These are phyloP conservation scores for Lithophane semibrunnea DNA, from an alignment of 2,888 invertebrate species.

Conservation along the genomic window DNA sequence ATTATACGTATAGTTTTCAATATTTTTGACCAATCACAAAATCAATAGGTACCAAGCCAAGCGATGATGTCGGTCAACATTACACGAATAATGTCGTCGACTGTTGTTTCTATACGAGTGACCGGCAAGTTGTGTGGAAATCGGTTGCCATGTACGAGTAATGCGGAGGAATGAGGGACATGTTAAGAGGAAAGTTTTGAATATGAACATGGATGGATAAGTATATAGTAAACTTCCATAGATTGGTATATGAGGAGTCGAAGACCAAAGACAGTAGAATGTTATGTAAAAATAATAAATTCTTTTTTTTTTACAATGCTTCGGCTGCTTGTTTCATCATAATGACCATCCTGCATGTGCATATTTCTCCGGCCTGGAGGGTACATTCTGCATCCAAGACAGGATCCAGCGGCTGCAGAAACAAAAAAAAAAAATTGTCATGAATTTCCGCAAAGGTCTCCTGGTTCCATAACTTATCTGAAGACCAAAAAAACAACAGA, in stretches of 20 bases:
- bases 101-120: not conserved
- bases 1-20: no score
- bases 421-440: no score
- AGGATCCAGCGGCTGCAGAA: no score
- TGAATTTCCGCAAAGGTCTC: no score
- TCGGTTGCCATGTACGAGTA: constrained; percentile 1
- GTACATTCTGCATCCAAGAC: no score
- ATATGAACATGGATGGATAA: not conserved
- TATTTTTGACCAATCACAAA: no score
- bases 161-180: not conserved
- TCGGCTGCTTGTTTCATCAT: not conserved
- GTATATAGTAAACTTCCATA: no score
- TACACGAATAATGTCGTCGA: not conserved
- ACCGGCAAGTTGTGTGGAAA: constrained; percentile 12
- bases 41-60: not conserved
- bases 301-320: no score
- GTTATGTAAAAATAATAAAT: no score
- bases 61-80: not conserved
- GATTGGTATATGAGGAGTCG: no score
- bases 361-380: not conserved
- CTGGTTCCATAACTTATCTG: not conserved
- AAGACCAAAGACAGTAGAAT: not conserved
- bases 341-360: not conserved
- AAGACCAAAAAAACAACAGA: not conserved
- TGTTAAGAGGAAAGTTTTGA: not conserved